Conservation (phyloP, 2,113 vertebrate species). For the Dromaius novaehollandiae region DNA sequence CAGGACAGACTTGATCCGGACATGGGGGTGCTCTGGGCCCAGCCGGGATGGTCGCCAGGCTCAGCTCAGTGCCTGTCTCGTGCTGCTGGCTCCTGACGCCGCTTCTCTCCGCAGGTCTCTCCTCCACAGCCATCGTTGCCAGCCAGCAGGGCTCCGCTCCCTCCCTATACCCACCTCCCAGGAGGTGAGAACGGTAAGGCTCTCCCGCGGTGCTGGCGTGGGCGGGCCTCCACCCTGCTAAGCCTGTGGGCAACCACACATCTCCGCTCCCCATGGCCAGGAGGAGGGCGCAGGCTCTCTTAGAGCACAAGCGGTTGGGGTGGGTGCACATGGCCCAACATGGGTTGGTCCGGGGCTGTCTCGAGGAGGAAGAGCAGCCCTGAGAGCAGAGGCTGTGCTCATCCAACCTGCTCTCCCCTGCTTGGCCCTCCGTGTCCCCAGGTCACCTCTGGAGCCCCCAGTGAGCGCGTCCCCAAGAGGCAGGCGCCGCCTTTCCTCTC, state of each 20-base stretch:
- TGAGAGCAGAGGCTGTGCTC: not conserved
- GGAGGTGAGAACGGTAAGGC: conserved; percentile 97
- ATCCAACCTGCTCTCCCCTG: no score
- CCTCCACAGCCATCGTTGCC: conserved; percentile 95
- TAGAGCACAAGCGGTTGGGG: not conserved
- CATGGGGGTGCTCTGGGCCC: not conserved
- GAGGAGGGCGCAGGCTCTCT: not conserved
- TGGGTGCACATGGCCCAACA: not conserved
- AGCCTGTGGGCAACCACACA: accelerated
- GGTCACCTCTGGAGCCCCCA: no score
- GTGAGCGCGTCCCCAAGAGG: no score
- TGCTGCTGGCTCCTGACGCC: accelerated
- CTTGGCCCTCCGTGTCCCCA: not conserved
- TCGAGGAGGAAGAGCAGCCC: not conserved
- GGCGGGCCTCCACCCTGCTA: not conserved
- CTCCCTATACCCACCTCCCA: conserved; percentile 88
- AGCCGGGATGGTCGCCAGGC: not conserved
- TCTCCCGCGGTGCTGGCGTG: not conserved
- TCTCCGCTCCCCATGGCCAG: not conserved
- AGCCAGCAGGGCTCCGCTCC: conserved; percentile 89
- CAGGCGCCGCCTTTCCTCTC: no score
- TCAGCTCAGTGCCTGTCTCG: accelerated
- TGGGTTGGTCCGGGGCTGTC: not conserved
- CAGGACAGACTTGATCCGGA: not conserved
- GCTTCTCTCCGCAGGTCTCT: conserved; percentile 82